Evolutionary conservation across 2,113 vertebrate species (phyloP).

Genomic region (Gobiocypris rarus): DNA sequence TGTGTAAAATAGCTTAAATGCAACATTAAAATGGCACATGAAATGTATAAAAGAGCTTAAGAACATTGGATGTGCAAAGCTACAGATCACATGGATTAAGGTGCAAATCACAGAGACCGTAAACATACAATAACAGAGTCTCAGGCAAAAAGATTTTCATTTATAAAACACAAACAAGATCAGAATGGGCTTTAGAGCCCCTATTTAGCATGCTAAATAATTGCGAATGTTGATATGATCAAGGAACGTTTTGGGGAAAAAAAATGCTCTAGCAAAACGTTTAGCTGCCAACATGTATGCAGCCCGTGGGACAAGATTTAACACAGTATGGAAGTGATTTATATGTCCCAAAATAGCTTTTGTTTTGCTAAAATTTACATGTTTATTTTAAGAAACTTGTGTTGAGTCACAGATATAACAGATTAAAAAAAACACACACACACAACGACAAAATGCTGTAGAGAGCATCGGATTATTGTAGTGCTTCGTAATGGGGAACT

Average conservation of each 20-base stretch:
- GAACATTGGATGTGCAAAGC: conserved; percentile 55
- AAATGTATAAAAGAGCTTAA: conserved; percentile 44
- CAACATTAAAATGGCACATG: conserved; percentile 28
- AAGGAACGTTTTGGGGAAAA: not conserved
- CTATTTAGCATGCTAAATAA: conserved; percentile 24
- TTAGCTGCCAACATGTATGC: conserved; percentile 18
- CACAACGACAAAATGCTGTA: not conserved
- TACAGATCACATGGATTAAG: conserved; percentile 47
- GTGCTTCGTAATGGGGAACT: not conserved
- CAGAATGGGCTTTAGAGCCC: not conserved
- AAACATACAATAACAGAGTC: conserved; percentile 27
- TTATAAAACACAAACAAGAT: conserved; percentile 35
- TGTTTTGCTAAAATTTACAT: not conserved
- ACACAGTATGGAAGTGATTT: not conserved
- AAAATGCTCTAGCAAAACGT: not conserved
- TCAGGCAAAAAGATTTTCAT: conserved; percentile 34
- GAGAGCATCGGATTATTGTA: not conserved
- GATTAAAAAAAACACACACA: not conserved
- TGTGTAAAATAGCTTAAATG: conserved; percentile 43
- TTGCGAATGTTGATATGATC: not conserved
- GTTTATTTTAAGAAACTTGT: not conserved
- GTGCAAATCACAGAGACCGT: conserved; percentile 31
- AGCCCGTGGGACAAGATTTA: not conserved
- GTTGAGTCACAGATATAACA: conserved; percentile 1
- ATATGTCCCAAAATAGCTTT: conserved; percentile 11